phyloP scores from a whole-genome alignment of 2,113 vertebrate species.

The Felis catus region DNA sequence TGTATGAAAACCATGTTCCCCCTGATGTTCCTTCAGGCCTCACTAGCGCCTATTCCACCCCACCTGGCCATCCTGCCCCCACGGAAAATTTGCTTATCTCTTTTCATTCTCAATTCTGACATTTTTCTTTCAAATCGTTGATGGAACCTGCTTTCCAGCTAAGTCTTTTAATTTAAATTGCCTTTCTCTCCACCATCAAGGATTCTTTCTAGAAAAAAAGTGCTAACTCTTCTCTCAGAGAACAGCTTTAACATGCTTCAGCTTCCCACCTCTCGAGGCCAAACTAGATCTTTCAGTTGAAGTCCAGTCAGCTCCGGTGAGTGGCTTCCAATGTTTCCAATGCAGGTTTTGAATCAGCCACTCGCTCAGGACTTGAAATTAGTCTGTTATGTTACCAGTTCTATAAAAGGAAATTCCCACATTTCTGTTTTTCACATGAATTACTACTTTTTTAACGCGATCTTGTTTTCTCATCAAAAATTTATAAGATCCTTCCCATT shows the following conservation, averaged over 20 bases:
- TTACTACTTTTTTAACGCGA: neutral
- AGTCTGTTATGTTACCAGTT: neutral
- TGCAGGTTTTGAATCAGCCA: neutral
- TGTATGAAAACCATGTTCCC: neutral
- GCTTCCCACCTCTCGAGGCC: neutral
- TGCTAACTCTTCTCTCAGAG: neutral
- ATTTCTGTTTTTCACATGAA: conserved; percentile 8
- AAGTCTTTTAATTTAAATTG: conserved; percentile 37
- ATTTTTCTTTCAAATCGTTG: conserved; percentile 28
- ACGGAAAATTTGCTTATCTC: neutral
- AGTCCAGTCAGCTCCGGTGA: neutral
- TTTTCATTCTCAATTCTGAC: conserved; percentile 1
- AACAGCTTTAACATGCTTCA: neutral
- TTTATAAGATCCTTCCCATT: neutral
- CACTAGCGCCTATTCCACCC: neutral
- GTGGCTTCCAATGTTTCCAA: neutral
- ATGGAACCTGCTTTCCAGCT: neutral
- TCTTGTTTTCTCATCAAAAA: neutral
- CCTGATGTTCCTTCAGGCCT: neutral
- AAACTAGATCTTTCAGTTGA: neutral
- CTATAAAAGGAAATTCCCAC: neutral
- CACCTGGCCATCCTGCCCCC: neutral
- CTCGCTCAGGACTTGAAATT: neutral
- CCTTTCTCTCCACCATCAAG: neutral
- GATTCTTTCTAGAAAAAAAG: conserved; percentile 29